phyloP scores from a whole-genome alignment of 2,797 vertebrate genomes.

The Ibycter americanus region DNA sequence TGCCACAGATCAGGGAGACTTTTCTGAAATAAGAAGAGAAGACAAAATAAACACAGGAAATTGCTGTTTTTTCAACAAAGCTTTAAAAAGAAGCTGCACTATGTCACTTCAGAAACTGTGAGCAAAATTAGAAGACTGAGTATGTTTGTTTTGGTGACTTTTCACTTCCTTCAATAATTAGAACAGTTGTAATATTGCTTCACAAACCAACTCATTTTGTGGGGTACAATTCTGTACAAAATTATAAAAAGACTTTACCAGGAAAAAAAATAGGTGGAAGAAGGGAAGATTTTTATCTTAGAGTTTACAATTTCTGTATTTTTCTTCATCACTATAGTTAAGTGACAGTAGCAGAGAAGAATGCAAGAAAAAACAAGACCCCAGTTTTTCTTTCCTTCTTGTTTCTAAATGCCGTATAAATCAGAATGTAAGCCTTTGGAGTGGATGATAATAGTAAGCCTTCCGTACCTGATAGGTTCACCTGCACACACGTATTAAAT shows the following conservation, averaged over 20 bases:
- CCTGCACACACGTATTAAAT: neutral
- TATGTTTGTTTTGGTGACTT: conserved; percentile 68
- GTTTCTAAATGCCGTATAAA: neutral
- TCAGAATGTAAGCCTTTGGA: neutral
- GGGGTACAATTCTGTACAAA: neutral
- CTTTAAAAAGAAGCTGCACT: conserved; percentile 57
- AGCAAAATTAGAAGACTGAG: conserved; percentile 41
- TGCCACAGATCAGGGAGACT: conserved; percentile 21
- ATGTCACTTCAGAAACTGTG: conserved; percentile 52
- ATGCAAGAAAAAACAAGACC: neutral
- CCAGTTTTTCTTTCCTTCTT: neutral
- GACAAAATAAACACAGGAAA: conserved; percentile 80
- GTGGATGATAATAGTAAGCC: neutral
- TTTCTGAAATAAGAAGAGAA: conserved; percentile 59
- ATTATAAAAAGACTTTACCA: neutral
- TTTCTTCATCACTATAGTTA: neutral
- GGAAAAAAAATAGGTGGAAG: neutral
- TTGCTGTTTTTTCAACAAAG: conserved; percentile 74
- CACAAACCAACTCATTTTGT: neutral
- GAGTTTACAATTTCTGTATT: neutral
- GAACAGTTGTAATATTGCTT: neutral
- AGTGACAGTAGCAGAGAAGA: neutral
- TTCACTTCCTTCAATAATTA: conserved; percentile 66
- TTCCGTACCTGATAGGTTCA: neutral
- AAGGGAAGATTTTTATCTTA: neutral